Evolutionary conservation across 2,888 invertebrate species (phyloP), one percentile per base, ranked within the genome.

Genomic region (Galeopsomyia nigrocyanea): DNA sequence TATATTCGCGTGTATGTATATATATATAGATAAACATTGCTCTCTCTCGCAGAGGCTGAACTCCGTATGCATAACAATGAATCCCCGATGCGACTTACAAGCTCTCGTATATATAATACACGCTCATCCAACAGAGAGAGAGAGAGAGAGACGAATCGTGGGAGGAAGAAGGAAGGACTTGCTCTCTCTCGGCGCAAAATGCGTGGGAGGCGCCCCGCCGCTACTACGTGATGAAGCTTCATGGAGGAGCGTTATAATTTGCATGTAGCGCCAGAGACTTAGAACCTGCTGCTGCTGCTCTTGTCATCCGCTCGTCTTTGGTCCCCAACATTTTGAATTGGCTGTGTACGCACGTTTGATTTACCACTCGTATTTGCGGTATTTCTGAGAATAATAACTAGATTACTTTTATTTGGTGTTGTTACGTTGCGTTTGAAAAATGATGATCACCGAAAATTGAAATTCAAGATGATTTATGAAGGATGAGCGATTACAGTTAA

Each of bases 191-290:
- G 63, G 49, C 49, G 60, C 60, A 47, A 63, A 57, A 63, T 39
- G 39, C 50, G 56, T 49, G 26, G 57, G 50, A 50, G 69, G 55
- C 39, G 65, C 70, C 56, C 62, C 49, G 56, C 57, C 47, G 67
- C 26, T 78, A 78, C 77, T 66, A 49, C 47, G 50, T 51, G 68
- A 56, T 58, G 63, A 57, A 46, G 46, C 21, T 10, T 7, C n/a
- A 26, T 46, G 56, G 61, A 51, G 17, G 80, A 80, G 80, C 77
- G 82, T 82, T 83, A 82, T 78, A 83, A 84, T 84, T 83, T 84
- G 82, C 84, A 84, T 84, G 82, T 76, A 77, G 78, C 80, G 73
- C 75, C 77, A 73, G 69, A 79, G 39, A 10, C 39, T 39, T 39
- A 39, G 79, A 80, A 77, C 78, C 78, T 74, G 74, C 71, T 75